Base-by-base conservation (phyloP, 2,888 invertebrate species). In the Syrista parreyssii region DNA sequence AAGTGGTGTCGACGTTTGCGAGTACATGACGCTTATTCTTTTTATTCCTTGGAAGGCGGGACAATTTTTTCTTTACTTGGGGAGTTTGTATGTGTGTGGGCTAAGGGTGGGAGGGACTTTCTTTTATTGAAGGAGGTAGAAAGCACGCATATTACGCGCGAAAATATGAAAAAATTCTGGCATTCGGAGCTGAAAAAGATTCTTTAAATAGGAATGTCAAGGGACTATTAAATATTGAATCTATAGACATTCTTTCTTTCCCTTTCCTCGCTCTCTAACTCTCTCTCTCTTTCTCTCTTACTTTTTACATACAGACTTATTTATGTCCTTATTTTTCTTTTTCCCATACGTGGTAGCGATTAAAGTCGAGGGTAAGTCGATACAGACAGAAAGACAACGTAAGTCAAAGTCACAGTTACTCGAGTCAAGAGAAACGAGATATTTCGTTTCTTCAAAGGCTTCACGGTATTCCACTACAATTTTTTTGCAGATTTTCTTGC, bases 1-100 rank as follows among this genome's bases (percentile, higher is more conserved):
- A 88, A 90, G 90, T 91, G 90, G 90, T 91, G 91, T 90, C 90
- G 90, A 90, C 90, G 90, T 87, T 86, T 85, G 81, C 82, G 81
- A 79, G 80, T 84, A 77, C 80, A 79, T 81, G 79, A 80, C 33
- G 33, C 71, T 12, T 77, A 81, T 79, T 77, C 81, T 78, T 32
- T 75, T 76, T 32, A 76, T 78, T 73, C 76, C 76, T 80, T 79
- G 73, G 78, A 75, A 80, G 74, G 78, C 73, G 75, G 77, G 76
- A 77, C 77, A 78, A 80, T 78, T 81, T 78, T 82, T 77, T 82
- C 80, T 55, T 55, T 55, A 1, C 55, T 55, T 55, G 4, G 12
- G 36, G 86, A 85, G 85, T 84, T 82, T 82, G 79, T 55, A 55
- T 40, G 12, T 79, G 33, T 72, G 71, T 32, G 9, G 33, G 12